These are phyloP conservation scores for Tyrannus savana DNA, from an alignment of 2,113 vertebrate genomes.

Conservation along the genomic window DNA sequence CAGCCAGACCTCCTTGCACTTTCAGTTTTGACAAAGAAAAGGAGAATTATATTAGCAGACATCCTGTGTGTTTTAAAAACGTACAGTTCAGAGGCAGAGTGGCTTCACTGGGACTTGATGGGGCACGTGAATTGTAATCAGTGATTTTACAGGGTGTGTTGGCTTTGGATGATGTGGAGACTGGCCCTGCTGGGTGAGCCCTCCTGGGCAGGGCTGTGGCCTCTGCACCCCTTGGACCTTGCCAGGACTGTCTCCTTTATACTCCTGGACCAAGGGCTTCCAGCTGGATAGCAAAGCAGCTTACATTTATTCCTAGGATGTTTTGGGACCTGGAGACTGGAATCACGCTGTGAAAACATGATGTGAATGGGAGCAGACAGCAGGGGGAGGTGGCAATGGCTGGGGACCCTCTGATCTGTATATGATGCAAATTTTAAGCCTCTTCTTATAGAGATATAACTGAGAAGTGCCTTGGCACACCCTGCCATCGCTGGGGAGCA, in stretches of 20 bases:
- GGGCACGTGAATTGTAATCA: neutral
- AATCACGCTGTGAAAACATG: fast-evolving
- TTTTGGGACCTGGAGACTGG: neutral
- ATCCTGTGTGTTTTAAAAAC: neutral
- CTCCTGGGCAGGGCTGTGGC: no score
- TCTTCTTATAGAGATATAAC: neutral
- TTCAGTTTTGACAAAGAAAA: neutral
- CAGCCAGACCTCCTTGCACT: neutral
- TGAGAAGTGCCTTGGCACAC: neutral
- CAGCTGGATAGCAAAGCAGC: neutral
- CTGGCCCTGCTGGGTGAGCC: neutral
- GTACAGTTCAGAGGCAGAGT: neutral
- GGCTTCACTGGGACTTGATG: neutral
- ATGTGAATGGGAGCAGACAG: neutral
- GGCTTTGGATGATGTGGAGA: neutral
- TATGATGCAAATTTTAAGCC: neutral
- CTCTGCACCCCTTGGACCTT: neutral
- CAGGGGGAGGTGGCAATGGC: neutral
- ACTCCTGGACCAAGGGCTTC: neutral
- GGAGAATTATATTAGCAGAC: neutral
- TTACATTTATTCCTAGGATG: neutral
- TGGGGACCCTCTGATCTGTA: neutral
- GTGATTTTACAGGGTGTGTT: neutral
- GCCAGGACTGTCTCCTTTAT: neutral
- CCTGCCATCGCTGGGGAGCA: neutral